Conservation (phyloP, 2,797 vertebrate genomes). For the Natrix natrix region DNA sequence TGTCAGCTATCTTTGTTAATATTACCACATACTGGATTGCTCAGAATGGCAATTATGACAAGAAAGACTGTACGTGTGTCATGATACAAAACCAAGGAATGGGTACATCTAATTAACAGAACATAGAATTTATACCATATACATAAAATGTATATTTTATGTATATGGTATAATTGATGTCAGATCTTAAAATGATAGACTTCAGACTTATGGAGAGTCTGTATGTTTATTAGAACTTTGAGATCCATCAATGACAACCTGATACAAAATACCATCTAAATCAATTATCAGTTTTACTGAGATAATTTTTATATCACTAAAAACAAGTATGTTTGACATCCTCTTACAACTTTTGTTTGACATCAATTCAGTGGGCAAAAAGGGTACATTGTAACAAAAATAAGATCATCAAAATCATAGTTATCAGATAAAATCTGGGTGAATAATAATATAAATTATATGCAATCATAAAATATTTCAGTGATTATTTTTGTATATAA, state of each 20-base stretch:
- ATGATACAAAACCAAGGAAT: neutral
- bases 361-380: neutral
- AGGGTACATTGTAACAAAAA: neutral
- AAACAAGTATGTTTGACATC: neutral
- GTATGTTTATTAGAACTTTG: neutral
- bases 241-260: neutral
- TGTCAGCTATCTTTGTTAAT: neutral
- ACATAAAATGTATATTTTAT: neutral
- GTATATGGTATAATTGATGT: too few species aligned
- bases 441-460: too few species aligned
- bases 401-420: neutral
- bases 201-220: neutral
- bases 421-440: neutral
- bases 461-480: neutral
- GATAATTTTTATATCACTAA: neutral
- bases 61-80: too few species aligned
- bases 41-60: neutral
- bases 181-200: neutral
- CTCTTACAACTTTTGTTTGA: neutral
- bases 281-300: neutral
- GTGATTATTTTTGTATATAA: neutral
- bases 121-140: neutral
- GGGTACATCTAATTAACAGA: neutral
- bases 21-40: neutral
- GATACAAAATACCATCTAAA: neutral